These are phyloP conservation scores for Pseudomyrmex sp. DNA, from an alignment of 1,140 invertebrate species.

Conservation along the genomic window DNA sequence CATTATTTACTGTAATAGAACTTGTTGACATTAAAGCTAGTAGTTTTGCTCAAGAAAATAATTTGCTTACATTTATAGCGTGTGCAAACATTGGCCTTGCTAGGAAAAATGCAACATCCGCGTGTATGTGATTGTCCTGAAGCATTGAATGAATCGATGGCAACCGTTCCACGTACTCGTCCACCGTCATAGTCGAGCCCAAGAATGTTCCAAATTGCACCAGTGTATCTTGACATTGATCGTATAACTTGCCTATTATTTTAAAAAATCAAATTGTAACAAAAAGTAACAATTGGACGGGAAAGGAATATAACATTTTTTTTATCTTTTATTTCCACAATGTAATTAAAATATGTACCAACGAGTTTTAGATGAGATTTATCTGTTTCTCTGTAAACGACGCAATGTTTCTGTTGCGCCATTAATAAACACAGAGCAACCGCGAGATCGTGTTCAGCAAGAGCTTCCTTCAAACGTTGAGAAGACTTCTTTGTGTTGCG, in stretches of 20 bases:
- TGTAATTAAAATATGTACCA: slow-evolving; percentile 82
- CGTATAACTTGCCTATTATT: slow-evolving; percentile 87
- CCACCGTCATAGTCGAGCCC: slow-evolving; percentile 95
- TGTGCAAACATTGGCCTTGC: slow-evolving; percentile 96
- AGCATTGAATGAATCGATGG: slow-evolving; percentile 96
- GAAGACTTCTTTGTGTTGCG: slow-evolving; percentile 98
- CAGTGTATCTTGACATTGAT: slow-evolving; percentile 98
- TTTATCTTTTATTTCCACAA: slow-evolving; percentile 40
- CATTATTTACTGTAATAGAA: too few relatives aligned
- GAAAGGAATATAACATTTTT: slow-evolving; percentile 59
- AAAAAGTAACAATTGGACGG: slow-evolving; percentile 41
- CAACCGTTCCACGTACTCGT: slow-evolving; percentile 96
- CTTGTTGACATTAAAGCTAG: too few relatives aligned
- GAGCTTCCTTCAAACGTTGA: slow-evolving; percentile 97
- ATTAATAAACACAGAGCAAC: slow-evolving; percentile 97
- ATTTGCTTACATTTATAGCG: slow-evolving; percentile 92
- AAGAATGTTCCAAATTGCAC: slow-evolving; percentile 99
- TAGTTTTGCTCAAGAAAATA: too few relatives aligned
- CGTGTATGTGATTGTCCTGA: slow-evolving; percentile 96
- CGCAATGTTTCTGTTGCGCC: slow-evolving; percentile 98
- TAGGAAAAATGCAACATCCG: slow-evolving; percentile 98
- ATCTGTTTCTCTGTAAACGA: slow-evolving; percentile 94
- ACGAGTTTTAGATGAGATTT: slow-evolving; percentile 97
- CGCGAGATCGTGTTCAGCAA: slow-evolving; percentile 96
- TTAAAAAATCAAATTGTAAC: slow-evolving; percentile 19